A percentile compares a stretch with the other conserved stretches of the same genome.
phyloP scores from a whole-genome alignment of 92 coral and sea anemone species.

The Actinernus sp. region DNA sequence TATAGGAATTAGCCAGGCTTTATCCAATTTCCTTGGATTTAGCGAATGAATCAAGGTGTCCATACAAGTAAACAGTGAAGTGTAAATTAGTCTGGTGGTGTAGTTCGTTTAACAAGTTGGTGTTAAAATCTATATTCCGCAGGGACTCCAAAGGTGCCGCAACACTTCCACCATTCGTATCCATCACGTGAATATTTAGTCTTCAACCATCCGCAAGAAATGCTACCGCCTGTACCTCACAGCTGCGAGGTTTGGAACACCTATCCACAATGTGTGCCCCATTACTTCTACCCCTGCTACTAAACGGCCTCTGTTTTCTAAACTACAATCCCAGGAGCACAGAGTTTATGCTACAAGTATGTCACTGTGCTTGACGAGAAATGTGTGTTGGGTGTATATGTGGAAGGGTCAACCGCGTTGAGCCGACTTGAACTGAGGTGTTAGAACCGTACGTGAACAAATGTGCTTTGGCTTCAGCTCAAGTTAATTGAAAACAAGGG shows the following conservation, averaged over 20 bases:
- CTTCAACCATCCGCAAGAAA: background rate
- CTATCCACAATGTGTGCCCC: constrained; percentile 31
- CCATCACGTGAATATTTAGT: background rate
- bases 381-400: too few species aligned
- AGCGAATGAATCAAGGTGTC: background rate
- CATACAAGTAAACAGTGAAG: background rate
- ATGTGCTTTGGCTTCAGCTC: too few species aligned
- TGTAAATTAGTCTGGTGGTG: background rate
- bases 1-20: too few species aligned
- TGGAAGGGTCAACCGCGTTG: too few species aligned
- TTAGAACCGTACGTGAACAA: too few species aligned
- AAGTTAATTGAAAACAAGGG: too few species aligned
- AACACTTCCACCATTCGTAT: background rate
- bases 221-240: constrained; percentile 25
- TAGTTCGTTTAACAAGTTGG: background rate
- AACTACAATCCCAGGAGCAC: too few species aligned
- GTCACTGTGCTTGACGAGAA: too few species aligned
- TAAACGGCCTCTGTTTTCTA: too few species aligned
- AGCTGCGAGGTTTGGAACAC: constrained; percentile 35
- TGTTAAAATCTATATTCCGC: background rate
- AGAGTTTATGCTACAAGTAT: too few species aligned
- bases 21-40: background rate
- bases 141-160: background rate
- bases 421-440: too few species aligned
- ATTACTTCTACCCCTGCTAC: constrained; percentile 24